Base-by-base conservation (phyloP, 2,113 vertebrate species). In the Nycticebus coucang region DNA sequence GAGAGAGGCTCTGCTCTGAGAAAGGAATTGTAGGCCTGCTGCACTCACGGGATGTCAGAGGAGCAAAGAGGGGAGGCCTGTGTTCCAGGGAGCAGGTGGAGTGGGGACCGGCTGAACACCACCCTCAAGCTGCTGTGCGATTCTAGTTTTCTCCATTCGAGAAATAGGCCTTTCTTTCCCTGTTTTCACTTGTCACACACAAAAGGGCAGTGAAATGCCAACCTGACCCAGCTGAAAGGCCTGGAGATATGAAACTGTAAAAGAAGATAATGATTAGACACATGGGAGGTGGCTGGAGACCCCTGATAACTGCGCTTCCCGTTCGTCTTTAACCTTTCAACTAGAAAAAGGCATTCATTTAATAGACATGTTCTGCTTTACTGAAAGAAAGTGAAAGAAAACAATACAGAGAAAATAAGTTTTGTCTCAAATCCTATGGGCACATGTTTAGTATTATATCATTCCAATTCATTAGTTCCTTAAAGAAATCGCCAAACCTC, bases 141-240 rank as follows among this genome's bases (percentile, higher is more conserved):
- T 55, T 74, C 50, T 69, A 69, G 50, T 55, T 90, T 88, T 78
- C 85, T 94, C 95, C 35, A 35, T 59, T 84, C 0, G 0, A 57
- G 64, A 55, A 41, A 41, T 41, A 41, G 74, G 82, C 72, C 95
- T 97, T 90, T 95, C 79, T 97, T 89, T 83, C 45, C 26, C 55
- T 66, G 21, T 90, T 92, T 95, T 87, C 91, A 90, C 81, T 95
- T 94, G 93, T 91, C 88, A 92, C 74, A 82, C 60, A 71, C 18
- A 86, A 97, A 97, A 97, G 94, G 95, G 91, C 94, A 95, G 50
- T 11, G 57, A 97, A 97, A 97, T 97, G 91, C 85, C 96, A 97
- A 19, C 53, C 21, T 91, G 91, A 69, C 50, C 37, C 33, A 60
- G 33, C 33, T 69, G 94, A 95, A 93, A 93, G 41, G 53, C 62